Conservation (phyloP, 2,113 vertebrate genomes). For the Phylloscopus trochiloides region DNA sequence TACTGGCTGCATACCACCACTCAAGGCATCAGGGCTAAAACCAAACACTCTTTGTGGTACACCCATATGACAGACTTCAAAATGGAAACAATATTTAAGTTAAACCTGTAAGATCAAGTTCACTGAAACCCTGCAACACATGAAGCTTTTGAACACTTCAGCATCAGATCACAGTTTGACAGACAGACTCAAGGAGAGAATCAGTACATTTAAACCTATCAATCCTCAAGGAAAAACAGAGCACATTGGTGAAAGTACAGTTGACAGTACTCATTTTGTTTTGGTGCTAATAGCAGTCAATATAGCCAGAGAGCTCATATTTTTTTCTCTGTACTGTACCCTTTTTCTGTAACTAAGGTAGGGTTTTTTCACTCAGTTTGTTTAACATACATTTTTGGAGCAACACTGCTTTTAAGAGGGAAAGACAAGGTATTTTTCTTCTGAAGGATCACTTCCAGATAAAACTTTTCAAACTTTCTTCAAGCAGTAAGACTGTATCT, state of each 20-base stretch:
- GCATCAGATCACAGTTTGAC: constrained; percentile 52
- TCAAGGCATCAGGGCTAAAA: constrained; percentile 61
- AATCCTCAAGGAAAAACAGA: neutral
- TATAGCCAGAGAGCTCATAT: neutral
- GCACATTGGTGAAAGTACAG: neutral
- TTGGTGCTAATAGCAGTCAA: neutral
- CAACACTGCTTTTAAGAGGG: neutral
- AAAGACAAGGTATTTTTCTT: neutral
- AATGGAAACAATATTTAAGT: constrained; percentile 77
- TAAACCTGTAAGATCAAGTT: constrained; percentile 78
- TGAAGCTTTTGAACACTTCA: constrained; percentile 69
- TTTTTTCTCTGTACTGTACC: neutral
- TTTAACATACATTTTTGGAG: neutral
- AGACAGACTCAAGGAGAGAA: constrained; percentile 7
- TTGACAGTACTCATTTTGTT: neutral
- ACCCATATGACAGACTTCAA: constrained; percentile 75
- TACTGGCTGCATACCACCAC: constrained; percentile 71
- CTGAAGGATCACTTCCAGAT: neutral
- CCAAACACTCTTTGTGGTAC: constrained; percentile 71
- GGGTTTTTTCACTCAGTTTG: neutral
- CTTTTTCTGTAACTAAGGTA: neutral
- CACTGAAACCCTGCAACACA: constrained; percentile 59
- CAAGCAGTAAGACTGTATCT: neutral
- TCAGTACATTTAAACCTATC: neutral
- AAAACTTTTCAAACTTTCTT: neutral